Percentiles rank a stretch among this genome's conserved stretches.
These are phyloP conservation scores for Drosophila neonasuta DNA, from an alignment of 2,888 invertebrate genomes.

Conservation along the genomic window DNA sequence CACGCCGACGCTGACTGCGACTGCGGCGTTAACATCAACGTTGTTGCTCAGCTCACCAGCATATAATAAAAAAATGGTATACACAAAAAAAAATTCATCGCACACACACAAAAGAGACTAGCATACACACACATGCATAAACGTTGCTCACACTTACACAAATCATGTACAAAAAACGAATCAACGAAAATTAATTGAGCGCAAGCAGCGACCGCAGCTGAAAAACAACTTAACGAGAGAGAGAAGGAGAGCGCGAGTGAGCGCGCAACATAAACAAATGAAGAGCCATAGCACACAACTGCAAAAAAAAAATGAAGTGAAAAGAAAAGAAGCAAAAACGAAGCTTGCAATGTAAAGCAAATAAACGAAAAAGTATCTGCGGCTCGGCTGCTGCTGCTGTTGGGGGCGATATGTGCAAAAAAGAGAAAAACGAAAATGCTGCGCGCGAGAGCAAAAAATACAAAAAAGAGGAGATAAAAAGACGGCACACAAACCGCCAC, in stretches of 20 bases:
- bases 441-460: slow-evolving; percentile 57
- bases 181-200: slow-evolving; percentile 77
- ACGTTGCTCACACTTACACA: slow-evolving; percentile 28
- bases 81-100: slow-evolving; percentile 76
- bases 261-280: slow-evolving; percentile 75
- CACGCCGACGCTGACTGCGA: slow-evolving; percentile 30
- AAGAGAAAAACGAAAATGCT: slow-evolving; percentile 44
- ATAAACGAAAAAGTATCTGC: slow-evolving; percentile 44
- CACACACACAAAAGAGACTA: too few relatives aligned
- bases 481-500: slow-evolving; percentile 65
- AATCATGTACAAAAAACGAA: slow-evolving; percentile 65
- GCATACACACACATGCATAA: slow-evolving; percentile 16
- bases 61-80: slow-evolving; percentile 77
- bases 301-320: slow-evolving; percentile 31
- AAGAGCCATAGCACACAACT: slow-evolving; percentile 48
- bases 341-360: slow-evolving; percentile 43
- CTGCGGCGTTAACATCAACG: slow-evolving; percentile 27
- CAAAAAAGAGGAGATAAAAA: slow-evolving; percentile 58
- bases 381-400: slow-evolving; percentile 1
- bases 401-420: slow-evolving; percentile 58
- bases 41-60: slow-evolving; percentile 38
- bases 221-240: slow-evolving; percentile 30
- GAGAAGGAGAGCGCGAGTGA: slow-evolving; percentile 49
- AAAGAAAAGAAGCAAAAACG: slow-evolving; percentile 6
- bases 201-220: slow-evolving; percentile 62